Base-by-base conservation (phyloP, 2,888 invertebrate species). In the Acronicta psi region DNA sequence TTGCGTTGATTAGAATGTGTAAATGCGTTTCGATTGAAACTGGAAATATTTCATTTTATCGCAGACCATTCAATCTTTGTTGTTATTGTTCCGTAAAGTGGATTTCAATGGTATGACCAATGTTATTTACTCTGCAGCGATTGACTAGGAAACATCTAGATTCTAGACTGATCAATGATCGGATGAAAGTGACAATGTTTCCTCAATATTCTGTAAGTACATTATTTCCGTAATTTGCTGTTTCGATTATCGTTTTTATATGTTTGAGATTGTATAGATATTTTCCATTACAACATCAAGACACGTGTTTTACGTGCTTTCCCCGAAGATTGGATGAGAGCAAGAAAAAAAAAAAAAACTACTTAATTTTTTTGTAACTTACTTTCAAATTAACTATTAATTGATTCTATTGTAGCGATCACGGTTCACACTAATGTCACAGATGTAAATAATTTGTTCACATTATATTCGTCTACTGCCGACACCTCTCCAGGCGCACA, bases 211-310 rank as follows among this genome's bases (percentile, higher is more conserved):
- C 41, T 42, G 38, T 18, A 63, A 54, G 37, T 31, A 67, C 61
- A 63, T 71, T 67, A 47, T 75, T 77, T 76, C 73, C 75, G 69
- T 55, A 65, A 72, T 78, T 69, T 77, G 68, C 62, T 59, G 45
- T 57, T 59, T 64, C 54, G 54, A 55, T 74, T 46, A 66, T 50
- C n/a, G 58, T 64, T 58, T 65, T 69, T 68, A 43, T 56, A 41
- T 44, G 44, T 23, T 16, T n/a, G 38, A 49, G 10, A 42, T 55
- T 49, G 31, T 34, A 34, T 16, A 38, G 34, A 36, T 49, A 31
- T 41, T 43, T 55, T 43, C 40, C 20, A 25, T 45, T 44, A 4
- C 29, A 20, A 49, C 34, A 20, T 29, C 29, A 29, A 25, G 9
- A 25, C 9, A 25, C 9, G 25, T 25, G 25, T n/a, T n/a, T n/a